Conservation (phyloP, 1,140 invertebrate genomes). For the Ooceraea biroi region DNA sequence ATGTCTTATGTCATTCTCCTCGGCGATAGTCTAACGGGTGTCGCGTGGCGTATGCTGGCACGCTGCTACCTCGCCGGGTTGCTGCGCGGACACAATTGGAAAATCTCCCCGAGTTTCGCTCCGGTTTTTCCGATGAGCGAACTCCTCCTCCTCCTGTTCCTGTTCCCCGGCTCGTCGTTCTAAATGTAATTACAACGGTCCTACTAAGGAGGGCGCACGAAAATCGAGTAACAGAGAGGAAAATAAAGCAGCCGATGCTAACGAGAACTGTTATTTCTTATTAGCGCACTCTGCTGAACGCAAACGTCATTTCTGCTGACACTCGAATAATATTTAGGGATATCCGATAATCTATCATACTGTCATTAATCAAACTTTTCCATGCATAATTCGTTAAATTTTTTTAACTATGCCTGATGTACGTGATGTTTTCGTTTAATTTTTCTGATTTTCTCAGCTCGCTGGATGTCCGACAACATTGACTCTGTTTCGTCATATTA, state of each 20-base stretch:
- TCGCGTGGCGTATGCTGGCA: not conserved
- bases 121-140: not conserved
- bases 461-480: slow-evolving; percentile 5
- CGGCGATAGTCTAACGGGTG: slow-evolving; percentile 75
- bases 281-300: not conserved
- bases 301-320: not conserved
- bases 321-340: not conserved
- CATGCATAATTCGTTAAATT: not conserved
- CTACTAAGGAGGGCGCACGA: not conserved
- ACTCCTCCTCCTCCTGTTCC: not conserved
- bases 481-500: slow-evolving; percentile 39
- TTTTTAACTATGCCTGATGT: not conserved
- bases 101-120: slow-evolving; percentile 5
- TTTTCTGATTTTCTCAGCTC: slow-evolving; percentile 21
- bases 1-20: slow-evolving; percentile 83
- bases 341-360: not conserved
- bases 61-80: not conserved
- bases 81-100: slow-evolving; percentile 7
- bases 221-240: not conserved
- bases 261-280: slow-evolving; percentile 41
- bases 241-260: slow-evolving; percentile 3
- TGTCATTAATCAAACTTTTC: not conserved
- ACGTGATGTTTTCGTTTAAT: not conserved
- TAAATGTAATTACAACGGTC: slow-evolving; percentile 32
- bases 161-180: not conserved